These are phyloP conservation scores for Muscidifurax raptorellus DNA, from an alignment of 1,140 invertebrate genomes.

Conservation along the genomic window DNA sequence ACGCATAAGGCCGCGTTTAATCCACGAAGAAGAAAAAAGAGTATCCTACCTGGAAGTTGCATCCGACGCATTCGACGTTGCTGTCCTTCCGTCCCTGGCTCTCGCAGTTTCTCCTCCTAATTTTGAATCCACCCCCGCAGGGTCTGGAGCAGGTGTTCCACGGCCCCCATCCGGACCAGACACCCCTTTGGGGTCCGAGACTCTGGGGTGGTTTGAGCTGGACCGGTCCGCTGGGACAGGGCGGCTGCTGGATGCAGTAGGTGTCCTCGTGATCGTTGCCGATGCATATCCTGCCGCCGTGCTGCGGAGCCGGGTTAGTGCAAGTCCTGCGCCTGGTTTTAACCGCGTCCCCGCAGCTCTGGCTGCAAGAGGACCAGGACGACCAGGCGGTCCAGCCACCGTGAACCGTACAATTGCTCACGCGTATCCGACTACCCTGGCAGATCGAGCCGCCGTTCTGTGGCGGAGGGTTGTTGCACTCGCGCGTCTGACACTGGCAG, in stretches of 20 bases:
- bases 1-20: too few species aligned
- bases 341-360: slow-evolving; percentile 85
- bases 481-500: slow-evolving; percentile 86
- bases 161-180: slow-evolving; percentile 84
- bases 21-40: too few species aligned
- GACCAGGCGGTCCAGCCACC: slow-evolving; percentile 94
- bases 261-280: slow-evolving; percentile 86
- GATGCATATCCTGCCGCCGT: slow-evolving; percentile 89
- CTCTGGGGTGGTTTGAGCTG: slow-evolving; percentile 68
- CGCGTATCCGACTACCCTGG: slow-evolving; percentile 77
- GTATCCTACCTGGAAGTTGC: slow-evolving; percentile 69
- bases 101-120: slow-evolving; percentile 77
- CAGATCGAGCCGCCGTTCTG: slow-evolving; percentile 84
- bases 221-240: slow-evolving; percentile 80
- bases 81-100: slow-evolving; percentile 71
- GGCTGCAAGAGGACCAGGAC: slow-evolving; percentile 89
- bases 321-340: slow-evolving; percentile 88
- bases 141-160: slow-evolving; percentile 81
- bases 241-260: slow-evolving; percentile 86
- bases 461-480: slow-evolving; percentile 90
- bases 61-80: slow-evolving; percentile 82
- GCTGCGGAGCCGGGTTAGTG: slow-evolving; percentile 87
- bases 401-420: slow-evolving; percentile 87
- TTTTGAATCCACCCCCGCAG: slow-evolving; percentile 77
- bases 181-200: slow-evolving; percentile 80